These are phyloP conservation scores for Sebastes diaconus DNA, from an alignment of 2,797 vertebrate genomes.

Conservation along the genomic window DNA sequence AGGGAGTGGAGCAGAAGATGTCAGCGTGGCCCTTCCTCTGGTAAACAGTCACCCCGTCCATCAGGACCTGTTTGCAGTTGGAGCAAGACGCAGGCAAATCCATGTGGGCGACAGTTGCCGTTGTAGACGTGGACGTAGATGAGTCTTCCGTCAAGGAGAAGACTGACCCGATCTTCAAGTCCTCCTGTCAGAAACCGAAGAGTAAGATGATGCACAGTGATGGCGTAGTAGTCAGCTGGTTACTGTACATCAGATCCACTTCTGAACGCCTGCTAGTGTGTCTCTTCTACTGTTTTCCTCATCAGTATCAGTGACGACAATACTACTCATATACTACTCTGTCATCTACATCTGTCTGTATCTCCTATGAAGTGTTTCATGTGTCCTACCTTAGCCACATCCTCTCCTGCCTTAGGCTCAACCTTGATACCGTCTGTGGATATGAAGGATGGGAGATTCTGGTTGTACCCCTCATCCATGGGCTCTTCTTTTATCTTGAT, in stretches of 20 bases:
- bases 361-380: too few species aligned
- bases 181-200: conserved; percentile 76
- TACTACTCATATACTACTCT: not conserved
- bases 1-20: conserved; percentile 92
- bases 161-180: conserved; percentile 88
- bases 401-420: conserved; percentile 77
- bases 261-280: not conserved
- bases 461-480: conserved; percentile 90
- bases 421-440: conserved; percentile 82
- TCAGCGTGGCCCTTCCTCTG: conserved; percentile 92
- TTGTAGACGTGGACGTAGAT: not conserved
- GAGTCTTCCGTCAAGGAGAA: conserved; percentile 81
- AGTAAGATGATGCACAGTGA: not conserved
- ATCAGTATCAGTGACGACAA: not conserved
- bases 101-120: conserved; percentile 63
- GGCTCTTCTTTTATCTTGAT: conserved; percentile 94
- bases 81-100: conserved; percentile 78
- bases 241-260: not conserved
- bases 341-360: too few species aligned
- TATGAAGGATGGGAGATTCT: conserved; percentile 80
- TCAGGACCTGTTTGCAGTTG: conserved; percentile 88
- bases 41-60: conserved; percentile 92
- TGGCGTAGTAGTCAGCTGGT: not conserved
- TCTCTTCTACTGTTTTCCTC: not conserved
- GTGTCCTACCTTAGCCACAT: conserved; percentile 83